Evolutionary conservation across 2,888 invertebrate species (phyloP), one percentile per base, ranked within the genome.

Genomic region (Lithophane socia): DNA sequence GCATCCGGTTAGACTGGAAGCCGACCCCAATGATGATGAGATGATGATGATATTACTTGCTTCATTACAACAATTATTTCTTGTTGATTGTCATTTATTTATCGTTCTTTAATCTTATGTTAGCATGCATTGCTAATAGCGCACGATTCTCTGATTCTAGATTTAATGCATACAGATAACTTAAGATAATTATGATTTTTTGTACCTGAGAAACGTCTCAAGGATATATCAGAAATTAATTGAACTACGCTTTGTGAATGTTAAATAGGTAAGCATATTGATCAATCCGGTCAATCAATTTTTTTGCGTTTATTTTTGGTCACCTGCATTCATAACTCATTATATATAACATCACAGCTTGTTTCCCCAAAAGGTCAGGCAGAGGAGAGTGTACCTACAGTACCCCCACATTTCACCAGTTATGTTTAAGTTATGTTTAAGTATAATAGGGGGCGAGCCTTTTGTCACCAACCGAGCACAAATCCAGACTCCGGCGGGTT

Each of bases 151-250:
- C 0, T 18, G 24, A n/a, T 63, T 42, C 13, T 70, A 18, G 4
- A 49, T 65, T 58, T 12, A 44, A 58, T 49, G 21, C 44, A 42
- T 42, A 13, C 61, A 7, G 5, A 37, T 10, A 37, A 7, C 18
- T 37, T 24, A 61, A 29, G 42, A 44, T 64, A 64, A 44, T 79
- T 65, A 37, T 52, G 63, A 18, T 68, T 69, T 77, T 79, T 79
- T 64, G 56, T 44, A 10, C 3, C 7, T 49, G 13, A 24, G 13
- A 70, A 63, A 9, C 70, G 13, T 47, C 44, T 56, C 71, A 79
- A 79, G 79, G 63, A 56, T 42, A 42, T 49, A 10, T 54, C 2
- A 3, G 9, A 13, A 16, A 16, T 18, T 1, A 44, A 29, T 49
- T 60, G 18, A 37, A 16, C 18, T 79, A 12, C 13, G 44, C 9